phyloP scores from a whole-genome alignment of 2,797 vertebrate genomes.

The Periophthalmus magnuspinnatus region DNA sequence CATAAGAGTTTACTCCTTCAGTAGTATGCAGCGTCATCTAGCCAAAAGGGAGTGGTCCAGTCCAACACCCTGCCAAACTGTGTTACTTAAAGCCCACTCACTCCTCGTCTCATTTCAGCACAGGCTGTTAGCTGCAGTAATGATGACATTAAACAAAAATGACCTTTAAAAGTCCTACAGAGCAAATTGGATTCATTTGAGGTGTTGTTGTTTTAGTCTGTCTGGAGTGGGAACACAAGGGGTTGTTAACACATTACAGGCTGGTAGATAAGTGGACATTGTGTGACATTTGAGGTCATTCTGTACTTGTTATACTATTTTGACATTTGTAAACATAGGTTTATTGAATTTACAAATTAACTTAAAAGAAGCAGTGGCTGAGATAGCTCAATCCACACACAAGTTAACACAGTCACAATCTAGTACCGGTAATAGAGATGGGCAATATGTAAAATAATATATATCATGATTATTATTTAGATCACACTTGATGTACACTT shows the following conservation, averaged over 20 bases:
- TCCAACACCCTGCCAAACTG: slow-evolving; percentile 37
- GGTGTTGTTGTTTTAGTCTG: slow-evolving; percentile 25
- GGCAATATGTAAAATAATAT: no score
- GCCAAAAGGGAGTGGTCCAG: slow-evolving; percentile 41
- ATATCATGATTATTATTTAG: no score
- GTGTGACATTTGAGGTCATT: not conserved
- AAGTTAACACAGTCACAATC: not conserved
- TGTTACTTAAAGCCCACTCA: slow-evolving; percentile 47
- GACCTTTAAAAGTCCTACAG: slow-evolving; percentile 15
- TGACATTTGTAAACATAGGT: not conserved
- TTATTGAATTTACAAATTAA: not conserved
- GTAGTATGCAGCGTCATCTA: not conserved
- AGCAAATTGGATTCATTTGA: slow-evolving; percentile 30
- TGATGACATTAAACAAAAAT: slow-evolving; percentile 44
- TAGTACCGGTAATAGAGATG: no score
- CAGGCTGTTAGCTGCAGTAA: slow-evolving; percentile 38
- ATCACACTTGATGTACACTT: no score
- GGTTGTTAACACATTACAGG: slow-evolving; percentile 2
- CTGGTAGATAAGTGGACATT: slow-evolving; percentile 3
- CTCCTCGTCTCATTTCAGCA: slow-evolving; percentile 47
- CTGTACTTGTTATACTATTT: not conserved
- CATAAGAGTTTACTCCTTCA: not conserved
- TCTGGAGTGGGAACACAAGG: slow-evolving; percentile 15
- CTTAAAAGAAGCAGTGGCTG: not conserved
- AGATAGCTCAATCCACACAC: not conserved